A percentile compares a stretch with the other conserved stretches of the same genome.
Conservation (phyloP, 2,888 invertebrate genomes). For the Podabrus alpinus region DNA sequence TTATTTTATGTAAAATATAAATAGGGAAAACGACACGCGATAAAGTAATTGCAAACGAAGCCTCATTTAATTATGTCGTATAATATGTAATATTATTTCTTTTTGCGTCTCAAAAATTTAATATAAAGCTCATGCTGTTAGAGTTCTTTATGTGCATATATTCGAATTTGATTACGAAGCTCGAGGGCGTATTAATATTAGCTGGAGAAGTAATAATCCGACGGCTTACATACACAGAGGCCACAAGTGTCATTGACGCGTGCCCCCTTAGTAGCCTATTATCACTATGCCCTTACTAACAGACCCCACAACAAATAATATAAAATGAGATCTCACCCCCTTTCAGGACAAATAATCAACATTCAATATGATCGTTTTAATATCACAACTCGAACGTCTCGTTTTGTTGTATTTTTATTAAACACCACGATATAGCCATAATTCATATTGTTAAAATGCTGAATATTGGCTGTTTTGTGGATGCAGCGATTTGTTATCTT, state of each 20-base stretch:
- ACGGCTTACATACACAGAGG: conserved; percentile 30
- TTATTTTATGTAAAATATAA: too few species aligned
- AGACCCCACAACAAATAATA: conserved; percentile 30
- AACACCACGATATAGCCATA: conserved; percentile 19
- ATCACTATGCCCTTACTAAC: conserved; percentile 33
- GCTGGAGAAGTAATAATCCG: conserved; percentile 32
- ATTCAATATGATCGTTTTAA: conserved; percentile 28
- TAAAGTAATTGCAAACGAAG: background rate
- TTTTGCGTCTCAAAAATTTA: background rate
- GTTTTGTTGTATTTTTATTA: background rate
- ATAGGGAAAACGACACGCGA: too few species aligned
- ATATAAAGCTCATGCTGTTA: background rate
- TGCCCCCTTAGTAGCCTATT: conserved; percentile 36
- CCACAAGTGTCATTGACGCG: conserved; percentile 39
- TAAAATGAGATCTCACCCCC: conserved; percentile 33
- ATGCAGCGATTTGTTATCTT: conserved; percentile 40
- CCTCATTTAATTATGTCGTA: background rate
- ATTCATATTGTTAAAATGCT: conserved; percentile 35
- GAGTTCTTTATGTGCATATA: background rate
- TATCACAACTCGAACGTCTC: background rate
- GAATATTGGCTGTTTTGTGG: conserved; percentile 37
- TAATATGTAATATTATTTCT: background rate
- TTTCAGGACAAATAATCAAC: conserved; percentile 30
- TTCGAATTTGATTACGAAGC: conserved; percentile 6
- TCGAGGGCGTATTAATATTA: conserved; percentile 26